These are phyloP conservation scores for Drosophila atripex DNA, from an alignment of 2,888 invertebrate genomes.

Conservation along the genomic window DNA sequence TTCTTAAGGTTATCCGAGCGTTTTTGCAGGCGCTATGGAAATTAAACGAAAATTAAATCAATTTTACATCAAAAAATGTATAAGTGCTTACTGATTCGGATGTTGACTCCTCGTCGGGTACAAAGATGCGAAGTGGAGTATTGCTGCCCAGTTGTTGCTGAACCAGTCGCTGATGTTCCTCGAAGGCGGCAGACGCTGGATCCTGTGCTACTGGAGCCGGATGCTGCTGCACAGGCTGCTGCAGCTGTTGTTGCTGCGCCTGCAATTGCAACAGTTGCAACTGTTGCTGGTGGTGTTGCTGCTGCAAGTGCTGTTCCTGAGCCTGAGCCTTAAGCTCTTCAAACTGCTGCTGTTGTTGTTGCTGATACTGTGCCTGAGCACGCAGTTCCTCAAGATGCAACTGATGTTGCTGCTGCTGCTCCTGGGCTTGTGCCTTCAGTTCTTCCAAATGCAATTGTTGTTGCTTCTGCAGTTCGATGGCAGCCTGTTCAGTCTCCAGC, in stretches of 20 bases:
- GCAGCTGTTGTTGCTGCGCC: slow-evolving; percentile 67
- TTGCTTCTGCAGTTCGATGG: slow-evolving; percentile 74
- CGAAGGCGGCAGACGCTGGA: slow-evolving; percentile 72
- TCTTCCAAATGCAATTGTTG: slow-evolving; percentile 61
- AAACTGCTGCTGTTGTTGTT: slow-evolving; percentile 55
- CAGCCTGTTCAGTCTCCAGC: slow-evolving; percentile 75
- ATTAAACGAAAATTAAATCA: neutral
- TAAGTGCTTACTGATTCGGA: slow-evolving; percentile 62
- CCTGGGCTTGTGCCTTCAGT: slow-evolving; percentile 48
- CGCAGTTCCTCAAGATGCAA: slow-evolving; percentile 67
- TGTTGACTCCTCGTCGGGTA: slow-evolving; percentile 84
- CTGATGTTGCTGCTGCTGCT: slow-evolving; percentile 68
- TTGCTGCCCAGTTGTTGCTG: slow-evolving; percentile 81
- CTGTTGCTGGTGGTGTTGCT: slow-evolving; percentile 60
- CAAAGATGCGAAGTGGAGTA: slow-evolving; percentile 84
- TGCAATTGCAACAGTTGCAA: slow-evolving; percentile 49
- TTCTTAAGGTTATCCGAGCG: slow-evolving; percentile 79
- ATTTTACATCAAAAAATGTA: neutral
- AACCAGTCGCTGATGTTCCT: slow-evolving; percentile 81
- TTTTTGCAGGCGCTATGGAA: slow-evolving; percentile 76
- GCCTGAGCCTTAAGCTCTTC: slow-evolving; percentile 56
- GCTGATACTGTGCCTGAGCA: slow-evolving; percentile 47
- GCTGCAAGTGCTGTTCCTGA: slow-evolving; percentile 69
- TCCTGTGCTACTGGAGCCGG: slow-evolving; percentile 59
- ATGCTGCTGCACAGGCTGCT: slow-evolving; percentile 52